Evolutionary conservation across 2,797 vertebrate species (phyloP).

Genomic region (Eutrigla gurnardus): DNA sequence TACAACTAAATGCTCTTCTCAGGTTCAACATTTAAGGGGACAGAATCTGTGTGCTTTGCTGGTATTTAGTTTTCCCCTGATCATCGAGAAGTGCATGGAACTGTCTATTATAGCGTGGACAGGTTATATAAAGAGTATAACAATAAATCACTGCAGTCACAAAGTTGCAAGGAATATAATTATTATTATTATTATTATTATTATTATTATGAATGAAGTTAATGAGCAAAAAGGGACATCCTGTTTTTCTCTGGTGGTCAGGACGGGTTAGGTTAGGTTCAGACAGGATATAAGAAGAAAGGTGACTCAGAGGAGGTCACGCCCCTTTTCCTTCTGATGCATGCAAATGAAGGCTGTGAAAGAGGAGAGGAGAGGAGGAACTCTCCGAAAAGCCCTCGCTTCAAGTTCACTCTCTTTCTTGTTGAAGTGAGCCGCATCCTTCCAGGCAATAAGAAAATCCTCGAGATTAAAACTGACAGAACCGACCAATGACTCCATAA

Average conservation of each 20-base stretch:
- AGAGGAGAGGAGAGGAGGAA: conserved; percentile 21
- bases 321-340: conserved; percentile 46
- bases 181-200: background rate
- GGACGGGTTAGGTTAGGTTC: background rate
- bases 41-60: background rate
- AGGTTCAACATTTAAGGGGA: conserved; percentile 4
- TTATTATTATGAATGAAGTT: background rate
- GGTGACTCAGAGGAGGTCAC: conserved; percentile 51
- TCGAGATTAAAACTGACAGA: conserved; percentile 34
- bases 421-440: conserved; percentile 52
- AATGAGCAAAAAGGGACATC: conserved; percentile 8
- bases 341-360: conserved; percentile 15
- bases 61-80: conserved; percentile 4
- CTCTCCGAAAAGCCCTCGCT: conserved; percentile 16
- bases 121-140: conserved; percentile 10
- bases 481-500: background rate
- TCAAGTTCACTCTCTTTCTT: conserved; percentile 30
- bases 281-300: conserved; percentile 12
- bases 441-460: conserved; percentile 30
- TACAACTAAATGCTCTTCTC: background rate
- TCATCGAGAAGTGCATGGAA: conserved; percentile 14
- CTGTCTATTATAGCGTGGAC: conserved; percentile 15
- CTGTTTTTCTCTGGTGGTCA: background rate
- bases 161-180: conserved; percentile 13
- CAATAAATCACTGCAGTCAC: conserved; percentile 31